Evolutionary conservation across 2,888 invertebrate genomes (phyloP), one percentile per base, ranked within the genome.

Genomic region (Drosophila ezoana): DNA sequence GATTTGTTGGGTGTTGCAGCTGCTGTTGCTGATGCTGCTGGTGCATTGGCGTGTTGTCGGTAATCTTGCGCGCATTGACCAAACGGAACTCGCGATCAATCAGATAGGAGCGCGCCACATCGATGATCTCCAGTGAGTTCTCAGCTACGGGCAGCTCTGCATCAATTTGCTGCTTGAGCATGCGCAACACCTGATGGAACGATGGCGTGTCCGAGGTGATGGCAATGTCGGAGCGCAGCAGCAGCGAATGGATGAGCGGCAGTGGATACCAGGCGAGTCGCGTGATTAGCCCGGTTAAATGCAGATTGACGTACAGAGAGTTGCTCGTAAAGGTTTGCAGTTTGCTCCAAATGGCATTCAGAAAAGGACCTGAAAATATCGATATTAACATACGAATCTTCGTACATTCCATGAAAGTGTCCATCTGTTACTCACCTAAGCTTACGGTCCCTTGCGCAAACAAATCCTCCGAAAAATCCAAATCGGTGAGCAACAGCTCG

Each of bases 171-270:
- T 97, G 96, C 87, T 97, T 97, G 48, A 98, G 93, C 48, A 95
- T 95, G 65, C 95, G 95, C 80, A 97, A 93, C 72, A 97, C 98
- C 95, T 98, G 98, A 92, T 96, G 96, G 73, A 98, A 94, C 4
- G 97, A 98, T 90, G 97, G 96, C 90, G 98, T 96, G 89, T 96
- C 96, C 1, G 98, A 98, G 91, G 98, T 97, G 89, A 98, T 95
- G 79, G 97, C 95, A 81, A 95, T 94, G 91, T 95, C 95, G 68
- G 97, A 96, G 88, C 97, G 97, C 71, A 99, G 94, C 47, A 99
- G 93, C 90, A 98, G 95, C 3, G 98, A 96, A 74, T 97, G 95
- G 54, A 99, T 93, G 58, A 99, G 93, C 6, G 98, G 97, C 80
- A 98, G 96, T 0, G 98, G 97, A 92, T 97, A 96, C 65, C 96